Evolutionary conservation across 2,888 invertebrate species (phyloP).

Genomic region (Cataglyphis albicans): DNA sequence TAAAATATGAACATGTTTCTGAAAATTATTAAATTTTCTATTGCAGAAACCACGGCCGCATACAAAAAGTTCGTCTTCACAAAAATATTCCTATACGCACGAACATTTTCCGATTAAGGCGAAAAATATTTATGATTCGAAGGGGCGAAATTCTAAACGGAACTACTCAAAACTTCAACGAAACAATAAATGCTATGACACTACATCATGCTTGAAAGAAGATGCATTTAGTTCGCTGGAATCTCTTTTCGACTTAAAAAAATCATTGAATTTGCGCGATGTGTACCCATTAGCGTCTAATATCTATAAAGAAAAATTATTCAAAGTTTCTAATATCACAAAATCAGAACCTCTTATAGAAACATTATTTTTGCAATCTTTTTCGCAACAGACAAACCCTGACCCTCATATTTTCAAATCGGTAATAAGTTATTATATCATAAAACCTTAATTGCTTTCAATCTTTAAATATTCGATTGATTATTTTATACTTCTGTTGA

Average conservation of each 20-base stretch:
- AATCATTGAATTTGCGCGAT: slow-evolving; percentile 76
- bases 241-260: slow-evolving; percentile 80
- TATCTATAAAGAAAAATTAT: slow-evolving; percentile 60
- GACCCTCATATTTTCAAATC: slow-evolving; percentile 56
- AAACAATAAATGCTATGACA: slow-evolving; percentile 51
- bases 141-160: slow-evolving; percentile 69
- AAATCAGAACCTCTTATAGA: slow-evolving; percentile 45
- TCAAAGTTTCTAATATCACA: neutral
- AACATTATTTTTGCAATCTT: slow-evolving; percentile 32
- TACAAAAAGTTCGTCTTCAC: slow-evolving; percentile 69
- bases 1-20: neutral
- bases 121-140: slow-evolving; percentile 75
- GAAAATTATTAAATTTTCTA: slow-evolving; percentile 1
- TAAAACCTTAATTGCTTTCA: neutral
- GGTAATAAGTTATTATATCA: slow-evolving; percentile 43
- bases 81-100: slow-evolving; percentile 68
- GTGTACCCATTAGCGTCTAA: slow-evolving; percentile 55
- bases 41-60: slow-evolving; percentile 78
- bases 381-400: slow-evolving; percentile 35
- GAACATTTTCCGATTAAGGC: slow-evolving; percentile 66
- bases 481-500: neutral
- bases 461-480: slow-evolving; percentile 2
- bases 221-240: slow-evolving; percentile 78
- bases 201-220: slow-evolving; percentile 66
- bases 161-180: slow-evolving; percentile 61